A percentile compares a stretch with the other conserved stretches of the same genome.
Evolutionary conservation across 1,140 invertebrate species (phyloP).

Genomic region (Maniola jurtina): DNA sequence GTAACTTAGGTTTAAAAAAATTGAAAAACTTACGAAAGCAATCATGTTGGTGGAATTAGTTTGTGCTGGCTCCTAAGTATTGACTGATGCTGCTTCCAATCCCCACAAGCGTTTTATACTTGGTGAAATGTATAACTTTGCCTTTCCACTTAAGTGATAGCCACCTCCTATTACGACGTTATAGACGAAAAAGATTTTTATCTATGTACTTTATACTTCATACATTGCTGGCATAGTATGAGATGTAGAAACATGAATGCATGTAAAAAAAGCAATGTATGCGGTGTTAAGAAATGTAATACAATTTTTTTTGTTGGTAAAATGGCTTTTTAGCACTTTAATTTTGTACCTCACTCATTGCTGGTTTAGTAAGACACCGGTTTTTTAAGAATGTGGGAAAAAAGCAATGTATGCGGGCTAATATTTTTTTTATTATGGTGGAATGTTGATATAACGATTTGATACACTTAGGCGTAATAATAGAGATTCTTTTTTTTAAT

Average conservation of each 20-base stretch:
- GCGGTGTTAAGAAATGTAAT: neutral
- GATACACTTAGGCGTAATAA: constrained; percentile 30
- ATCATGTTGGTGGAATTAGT: constrained; percentile 69
- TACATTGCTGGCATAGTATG: neutral
- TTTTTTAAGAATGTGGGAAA: neutral
- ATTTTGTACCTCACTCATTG: neutral
- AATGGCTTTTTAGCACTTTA: neutral
- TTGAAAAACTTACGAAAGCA: constrained; percentile 63
- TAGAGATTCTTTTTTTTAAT: constrained; percentile 41
- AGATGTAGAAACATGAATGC: neutral
- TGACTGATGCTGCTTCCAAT: constrained; percentile 63
- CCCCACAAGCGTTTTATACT: constrained; percentile 68
- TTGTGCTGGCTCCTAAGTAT: constrained; percentile 58
- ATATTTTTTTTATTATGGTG: neutral
- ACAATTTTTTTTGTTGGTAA: neutral
- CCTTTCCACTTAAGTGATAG: constrained; percentile 74
- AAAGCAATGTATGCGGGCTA: neutral
- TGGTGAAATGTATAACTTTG: constrained; percentile 62
- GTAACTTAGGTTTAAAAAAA: constrained; percentile 18
- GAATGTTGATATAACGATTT: constrained; percentile 20
- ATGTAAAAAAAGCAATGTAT: neutral
- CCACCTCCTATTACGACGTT: constrained; percentile 38
- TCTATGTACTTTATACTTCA: neutral
- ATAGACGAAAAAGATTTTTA: neutral
- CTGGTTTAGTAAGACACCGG: neutral